Base-by-base conservation (phyloP, 2,888 invertebrate genomes). In the Xanthia togata region DNA sequence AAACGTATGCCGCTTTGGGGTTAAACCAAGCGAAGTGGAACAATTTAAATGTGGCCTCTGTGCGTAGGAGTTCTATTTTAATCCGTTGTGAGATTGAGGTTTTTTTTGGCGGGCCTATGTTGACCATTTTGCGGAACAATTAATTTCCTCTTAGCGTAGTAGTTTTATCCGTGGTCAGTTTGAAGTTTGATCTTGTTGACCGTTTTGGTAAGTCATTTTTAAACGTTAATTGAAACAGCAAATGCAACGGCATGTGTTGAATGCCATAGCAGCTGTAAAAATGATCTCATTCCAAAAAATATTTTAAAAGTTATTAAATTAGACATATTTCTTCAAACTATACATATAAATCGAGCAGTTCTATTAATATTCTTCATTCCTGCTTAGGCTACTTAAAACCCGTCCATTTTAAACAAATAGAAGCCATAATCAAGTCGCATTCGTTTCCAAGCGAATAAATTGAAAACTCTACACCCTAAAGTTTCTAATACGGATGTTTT, bases 1-100 rank as follows among this genome's bases (percentile, higher is more conserved):
- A 95, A 95, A 94, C 95, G 93, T 94, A 95, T 95, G 94, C 91
- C 90, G 90, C 91, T 93, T 91, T 93, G 89, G 90, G 92, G 92
- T 93, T 93, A 86, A 92, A 89, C 87, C 86, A 89, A 89, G 89
- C 90, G 91, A 88, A 88, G 90, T 89, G 90, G 89, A 91, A 91
- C 86, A 87, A 89, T 91, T 88, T 87, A 88, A 89, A 90, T 88
- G 78, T 84, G 79, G 82, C 81, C 68, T 80, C 74, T 82, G 80
- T 81, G 78, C 75, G 85, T 83, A 84, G 69, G 75, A 81, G 84
- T 87, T 90, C 86, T 85, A 82, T 88, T 89, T 91, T 87, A 83
- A 89, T 88, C 83, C 84, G 78, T 76, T 79, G 84, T 85, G 73
- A 64, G 72, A 79, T 70, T 6, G 17, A 47, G 20, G 20, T 60